Evolutionary conservation across 2,888 invertebrate species (phyloP), one percentile per base, ranked within the genome.

Genomic region (Agrochola litura): DNA sequence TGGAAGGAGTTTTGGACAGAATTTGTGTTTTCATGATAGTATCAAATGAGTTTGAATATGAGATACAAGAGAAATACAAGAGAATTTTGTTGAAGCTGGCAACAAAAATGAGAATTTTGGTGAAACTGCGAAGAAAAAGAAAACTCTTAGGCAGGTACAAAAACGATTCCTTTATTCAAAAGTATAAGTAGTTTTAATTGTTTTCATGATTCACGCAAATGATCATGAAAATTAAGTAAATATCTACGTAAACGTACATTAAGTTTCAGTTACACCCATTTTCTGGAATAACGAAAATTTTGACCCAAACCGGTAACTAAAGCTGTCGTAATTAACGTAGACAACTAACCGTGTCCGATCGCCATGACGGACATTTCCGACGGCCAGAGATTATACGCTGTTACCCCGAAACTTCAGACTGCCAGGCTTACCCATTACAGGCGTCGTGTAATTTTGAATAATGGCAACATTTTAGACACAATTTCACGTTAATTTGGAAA

Each of bases 281-380:
- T 73, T 69, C 83, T 69, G 60, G 72, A 79, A 83, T 60, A 74
- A 73, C 46, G 54, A 49, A 56, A 25, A 73, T 73, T 74, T 79
- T 65, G 58, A 37, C 72, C 70, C 54, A 43, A 54, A 69, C 69
- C 58, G 72, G 64, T 43, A 43, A 60, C 76, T 73, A 74, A 75
- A 77, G 64, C 71, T 75, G 65, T 72, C 54, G 87, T 85, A 87
- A 89, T 85, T 88, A 88, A 81, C 74, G 81, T 78, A 79, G 83
- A 87, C 85, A 85, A 81, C 80, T 74, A 76, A 81, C 79, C 77
- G 77, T 79, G 83, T 70, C 82, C 67, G 76, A 81, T 74, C 79
- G 60, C 65, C 77, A n/a, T 87, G 87, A 88, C 77, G 79, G 86
- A 88, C 89, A 54, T 79, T 85, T 78, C 77, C 79, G 85, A 63